Conservation (phyloP, 2,888 invertebrate species). For the Sesia apiformis region DNA sequence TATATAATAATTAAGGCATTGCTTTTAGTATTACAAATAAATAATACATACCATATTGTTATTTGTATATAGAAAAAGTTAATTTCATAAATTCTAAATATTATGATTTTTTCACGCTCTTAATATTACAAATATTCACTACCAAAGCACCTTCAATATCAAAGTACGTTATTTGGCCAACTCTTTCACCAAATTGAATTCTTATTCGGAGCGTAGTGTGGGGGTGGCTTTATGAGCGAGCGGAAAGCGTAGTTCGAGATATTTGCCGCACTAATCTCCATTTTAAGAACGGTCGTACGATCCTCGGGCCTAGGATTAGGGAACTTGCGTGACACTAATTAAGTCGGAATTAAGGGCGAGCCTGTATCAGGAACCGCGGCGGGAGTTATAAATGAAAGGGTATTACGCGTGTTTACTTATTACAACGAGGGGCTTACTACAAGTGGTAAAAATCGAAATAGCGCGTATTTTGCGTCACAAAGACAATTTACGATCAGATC, state of each 20-base stretch:
- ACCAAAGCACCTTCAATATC: too few species aligned
- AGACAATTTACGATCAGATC: neutral
- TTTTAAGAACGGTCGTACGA: slow-evolving; percentile 72
- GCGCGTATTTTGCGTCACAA: neutral
- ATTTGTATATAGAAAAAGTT: too few species aligned
- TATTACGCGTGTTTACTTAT: slow-evolving; percentile 58
- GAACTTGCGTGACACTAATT: slow-evolving; percentile 75
- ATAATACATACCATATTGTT: too few species aligned
- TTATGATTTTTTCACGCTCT: too few species aligned
- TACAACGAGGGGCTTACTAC: slow-evolving; percentile 32
- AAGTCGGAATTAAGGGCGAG: slow-evolving; percentile 71
- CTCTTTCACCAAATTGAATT: neutral
- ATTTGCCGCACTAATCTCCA: slow-evolving; percentile 71
- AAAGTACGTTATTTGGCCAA: too few species aligned
- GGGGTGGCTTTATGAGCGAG: slow-evolving; percentile 50
- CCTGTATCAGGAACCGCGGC: slow-evolving; percentile 68
- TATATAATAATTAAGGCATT: too few species aligned
- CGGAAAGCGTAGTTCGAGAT: slow-evolving; percentile 66
- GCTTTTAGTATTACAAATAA: too few species aligned
- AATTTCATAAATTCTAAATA: too few species aligned
- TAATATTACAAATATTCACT: too few species aligned
- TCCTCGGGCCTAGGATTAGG: slow-evolving; percentile 69
- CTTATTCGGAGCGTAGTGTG: slow-evolving; percentile 14
- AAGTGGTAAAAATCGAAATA: slow-evolving; percentile 17
- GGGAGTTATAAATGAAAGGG: slow-evolving; percentile 72